Evolutionary conservation across 2,113 vertebrate species (phyloP), one percentile per base, ranked within the genome.

Genomic region (Nothoprocta pentlandii): DNA sequence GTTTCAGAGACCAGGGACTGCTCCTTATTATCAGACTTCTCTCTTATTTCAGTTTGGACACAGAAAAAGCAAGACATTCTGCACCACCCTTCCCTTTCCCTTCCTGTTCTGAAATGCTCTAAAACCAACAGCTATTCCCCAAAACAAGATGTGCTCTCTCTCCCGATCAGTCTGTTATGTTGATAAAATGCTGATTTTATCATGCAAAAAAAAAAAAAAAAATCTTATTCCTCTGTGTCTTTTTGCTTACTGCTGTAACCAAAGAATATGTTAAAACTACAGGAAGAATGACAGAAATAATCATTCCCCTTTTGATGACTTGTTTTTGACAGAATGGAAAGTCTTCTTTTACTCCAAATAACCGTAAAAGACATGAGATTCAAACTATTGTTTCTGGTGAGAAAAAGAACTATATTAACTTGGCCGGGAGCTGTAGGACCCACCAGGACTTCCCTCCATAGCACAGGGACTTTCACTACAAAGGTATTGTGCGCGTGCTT

Each of bases 241-340:
- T 62, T 39, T 49, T 41, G 10, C 69, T 71, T 59, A 79, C 89
- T 1, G 4, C 68, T 75, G 77, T 49, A 69, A 93, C 53, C 80
- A 80, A 96, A 92, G 49, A 91, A 92, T 68, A 90, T 59, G 83
- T 63, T 88, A 56, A 90, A 92, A 89, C 69, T 64, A 91, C 84
- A 89, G 76, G 64, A 92, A 79, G 92, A 16, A 54, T 34, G 86
- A 89, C 91, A 92, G 96, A 89, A 2, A 4, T 6, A 80, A 44
- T 25, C 67, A 69, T 59, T 79, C 90, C n/a, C 64, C 87, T 68
- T 94, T 85, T 75, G 92, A 71, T 76, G 64, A 93, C 74, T 16
- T 92, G 85, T 69, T 86, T 79, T 58, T 51, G 62, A 61, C 73
- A 92, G 87, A 87, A 94, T 23, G 64, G 0, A 54, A 91, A 71